Base-by-base conservation (phyloP, 2,888 invertebrate species). In the Suillia variegata region DNA sequence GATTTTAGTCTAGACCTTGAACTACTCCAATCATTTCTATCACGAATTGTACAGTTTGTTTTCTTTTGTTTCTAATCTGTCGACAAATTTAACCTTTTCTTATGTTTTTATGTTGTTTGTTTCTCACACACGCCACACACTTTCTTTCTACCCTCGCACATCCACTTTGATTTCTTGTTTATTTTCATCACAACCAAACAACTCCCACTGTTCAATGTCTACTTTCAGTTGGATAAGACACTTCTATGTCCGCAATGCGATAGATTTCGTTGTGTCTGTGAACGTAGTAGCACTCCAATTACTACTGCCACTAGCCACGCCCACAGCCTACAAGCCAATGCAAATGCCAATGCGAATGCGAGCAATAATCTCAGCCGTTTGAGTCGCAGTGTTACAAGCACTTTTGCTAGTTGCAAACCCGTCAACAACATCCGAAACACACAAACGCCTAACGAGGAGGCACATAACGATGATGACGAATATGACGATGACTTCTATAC, bases 201-300 rank as follows among this genome's bases (percentile, higher is more conserved):
- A n/a, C n/a, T n/a, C n/a, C n/a, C n/a, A n/a, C n/a, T n/a, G n/a
- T 45, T 45, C 3, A 8, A 20, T 45, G 45, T 20, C 72, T 62
- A 71, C 64, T 81, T 80, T 71, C 79, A 81, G 81, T 82, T 80
- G 80, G 82, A 81, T 75, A 82, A 79, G 70, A 74, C 79, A 69
- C 76, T 81, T 70, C 72, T 80, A 71, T 81, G 81, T 76, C 73
- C 76, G 66, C 75, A 76, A 38, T 81, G 81, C 76, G 72, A 78
- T 72, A 81, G 77, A 69, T 81, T 81, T 77, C 82, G 82, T 73
- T 81, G 81, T 73, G 68, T 76, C 67, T 81, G 81, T 63, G 77
- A 78, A 61, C 77, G 75, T 64, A 59, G 63, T 13, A 55, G 56
- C 18, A 10, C 49, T n/a, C 26, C 54, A 53, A 49, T 21, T 38